A percentile compares a stretch with the other conserved stretches of the same genome.
Evolutionary conservation across 2,797 vertebrate species (phyloP).

Genomic region (Esox masquinongy): DNA sequence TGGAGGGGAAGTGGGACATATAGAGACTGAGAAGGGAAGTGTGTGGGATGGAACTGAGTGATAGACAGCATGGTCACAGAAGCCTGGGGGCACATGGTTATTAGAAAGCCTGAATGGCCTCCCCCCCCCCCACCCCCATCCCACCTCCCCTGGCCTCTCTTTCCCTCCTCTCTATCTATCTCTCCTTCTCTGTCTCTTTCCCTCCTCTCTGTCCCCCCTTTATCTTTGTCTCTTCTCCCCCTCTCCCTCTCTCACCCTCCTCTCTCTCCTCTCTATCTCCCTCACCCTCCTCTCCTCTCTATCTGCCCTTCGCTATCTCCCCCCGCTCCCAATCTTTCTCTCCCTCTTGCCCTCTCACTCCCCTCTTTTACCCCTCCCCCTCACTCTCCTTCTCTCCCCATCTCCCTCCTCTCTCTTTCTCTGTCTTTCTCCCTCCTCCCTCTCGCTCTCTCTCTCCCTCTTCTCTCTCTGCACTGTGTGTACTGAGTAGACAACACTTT

Average conservation of each 20-base stretch:
- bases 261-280: slow-evolving; percentile 4
- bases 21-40: slow-evolving; percentile 19
- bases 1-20: slow-evolving; percentile 25
- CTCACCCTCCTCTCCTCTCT: background rate
- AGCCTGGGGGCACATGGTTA: slow-evolving; percentile 75
- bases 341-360: background rate
- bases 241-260: slow-evolving; percentile 16
- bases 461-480: slow-evolving; percentile 44
- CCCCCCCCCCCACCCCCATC: slow-evolving; percentile 26
- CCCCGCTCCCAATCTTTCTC: background rate
- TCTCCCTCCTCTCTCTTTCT: background rate
- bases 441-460: background rate
- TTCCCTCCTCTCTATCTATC: slow-evolving; percentile 2
- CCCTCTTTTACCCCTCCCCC: background rate
- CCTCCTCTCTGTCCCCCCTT: slow-evolving; percentile 5
- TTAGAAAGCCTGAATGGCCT: slow-evolving; percentile 57
- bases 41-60: slow-evolving; percentile 8
- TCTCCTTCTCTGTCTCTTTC: background rate
- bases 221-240: slow-evolving; percentile 14
- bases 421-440: background rate
- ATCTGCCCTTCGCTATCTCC: too few species aligned
- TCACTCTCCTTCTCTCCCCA: background rate
- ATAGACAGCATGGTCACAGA: slow-evolving; percentile 52
- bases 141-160: slow-evolving; percentile 21
- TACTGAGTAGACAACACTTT: background rate